These are phyloP conservation scores for Halcyon leucocephala DNA, from an alignment of 2,797 vertebrate genomes.

Conservation along the genomic window DNA sequence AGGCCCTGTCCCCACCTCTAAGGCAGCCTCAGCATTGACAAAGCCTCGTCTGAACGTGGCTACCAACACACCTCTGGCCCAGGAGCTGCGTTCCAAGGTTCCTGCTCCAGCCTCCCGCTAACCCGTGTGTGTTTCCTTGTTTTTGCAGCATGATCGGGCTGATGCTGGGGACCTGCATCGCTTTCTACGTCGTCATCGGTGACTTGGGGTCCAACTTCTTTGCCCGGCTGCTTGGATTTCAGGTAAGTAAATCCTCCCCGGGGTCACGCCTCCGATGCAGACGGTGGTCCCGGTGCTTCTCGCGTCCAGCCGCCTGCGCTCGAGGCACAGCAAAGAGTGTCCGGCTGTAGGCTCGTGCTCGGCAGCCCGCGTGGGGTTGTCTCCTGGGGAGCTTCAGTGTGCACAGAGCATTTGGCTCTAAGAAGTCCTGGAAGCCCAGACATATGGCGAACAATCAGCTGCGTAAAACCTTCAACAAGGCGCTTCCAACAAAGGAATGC, in stretches of 20 bases:
- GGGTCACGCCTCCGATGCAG: background rate
- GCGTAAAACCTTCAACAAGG: background rate
- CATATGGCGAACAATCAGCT: background rate
- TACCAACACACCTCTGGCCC: background rate
- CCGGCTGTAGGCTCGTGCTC: background rate
- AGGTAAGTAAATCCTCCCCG: slow-evolving; percentile 79
- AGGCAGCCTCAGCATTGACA: background rate
- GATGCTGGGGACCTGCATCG: slow-evolving; percentile 98
- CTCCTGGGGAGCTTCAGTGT: background rate
- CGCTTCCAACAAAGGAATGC: slow-evolving; percentile 15
- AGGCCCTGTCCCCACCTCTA: background rate
- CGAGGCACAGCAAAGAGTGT: background rate
- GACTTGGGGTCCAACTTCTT: slow-evolving; percentile 97
- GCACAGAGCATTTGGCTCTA: background rate
- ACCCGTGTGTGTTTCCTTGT: background rate
- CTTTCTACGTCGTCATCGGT: slow-evolving; percentile 98
- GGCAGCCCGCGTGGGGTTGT: background rate
- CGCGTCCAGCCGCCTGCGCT: rapidly evolving
- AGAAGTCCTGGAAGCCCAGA: background rate
- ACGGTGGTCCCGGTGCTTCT: background rate
- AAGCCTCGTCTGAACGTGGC: background rate
- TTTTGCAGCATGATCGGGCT: slow-evolving; percentile 92
- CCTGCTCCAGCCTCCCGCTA: background rate
- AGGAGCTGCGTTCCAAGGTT: background rate
- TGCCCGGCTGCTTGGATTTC: slow-evolving; percentile 89